Conservation (phyloP, 2,113 vertebrate genomes). For the Columba janthina region DNA sequence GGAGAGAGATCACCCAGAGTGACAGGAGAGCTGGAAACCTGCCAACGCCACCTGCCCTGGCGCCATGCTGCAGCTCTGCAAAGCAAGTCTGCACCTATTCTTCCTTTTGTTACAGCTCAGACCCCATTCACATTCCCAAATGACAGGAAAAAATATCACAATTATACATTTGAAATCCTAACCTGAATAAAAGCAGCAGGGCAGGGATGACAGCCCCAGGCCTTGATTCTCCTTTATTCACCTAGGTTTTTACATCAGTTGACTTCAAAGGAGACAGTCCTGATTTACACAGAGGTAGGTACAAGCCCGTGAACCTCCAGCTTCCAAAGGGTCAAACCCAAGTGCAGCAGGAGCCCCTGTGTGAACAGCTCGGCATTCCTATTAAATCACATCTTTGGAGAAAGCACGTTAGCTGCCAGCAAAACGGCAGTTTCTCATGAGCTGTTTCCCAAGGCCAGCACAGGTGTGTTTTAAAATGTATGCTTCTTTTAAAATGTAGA, state of each 20-base stretch:
- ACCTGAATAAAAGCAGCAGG: slow-evolving; percentile 44
- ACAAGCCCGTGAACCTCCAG: slow-evolving; percentile 21
- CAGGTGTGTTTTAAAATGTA: slow-evolving; percentile 31
- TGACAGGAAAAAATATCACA: slow-evolving; percentile 16
- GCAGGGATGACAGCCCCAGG: not conserved
- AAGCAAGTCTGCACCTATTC: not conserved
- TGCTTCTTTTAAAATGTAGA: slow-evolving; percentile 13
- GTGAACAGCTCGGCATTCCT: not conserved
- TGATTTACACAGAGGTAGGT: slow-evolving; percentile 38
- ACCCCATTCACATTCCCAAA: slow-evolving; percentile 44
- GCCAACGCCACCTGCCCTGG: not conserved
- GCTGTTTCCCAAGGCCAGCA: slow-evolving; percentile 21
- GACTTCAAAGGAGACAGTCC: slow-evolving; percentile 45
- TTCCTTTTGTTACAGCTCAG: slow-evolving; percentile 34
- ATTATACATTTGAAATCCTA: slow-evolving; percentile 51
- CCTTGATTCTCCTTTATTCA: slow-evolving; percentile 13
- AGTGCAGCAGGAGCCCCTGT: slow-evolving; percentile 7
- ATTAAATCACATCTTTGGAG: slow-evolving; percentile 33
- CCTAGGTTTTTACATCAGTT: not conserved
- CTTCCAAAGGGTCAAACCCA: slow-evolving; percentile 21
- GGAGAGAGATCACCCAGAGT: not conserved
- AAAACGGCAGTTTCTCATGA: not conserved
- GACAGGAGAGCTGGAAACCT: not conserved
- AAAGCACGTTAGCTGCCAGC: not conserved
- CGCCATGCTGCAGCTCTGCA: not conserved